phyloP scores from a whole-genome alignment of 2,797 vertebrate species.

The Muscicapa striata region DNA sequence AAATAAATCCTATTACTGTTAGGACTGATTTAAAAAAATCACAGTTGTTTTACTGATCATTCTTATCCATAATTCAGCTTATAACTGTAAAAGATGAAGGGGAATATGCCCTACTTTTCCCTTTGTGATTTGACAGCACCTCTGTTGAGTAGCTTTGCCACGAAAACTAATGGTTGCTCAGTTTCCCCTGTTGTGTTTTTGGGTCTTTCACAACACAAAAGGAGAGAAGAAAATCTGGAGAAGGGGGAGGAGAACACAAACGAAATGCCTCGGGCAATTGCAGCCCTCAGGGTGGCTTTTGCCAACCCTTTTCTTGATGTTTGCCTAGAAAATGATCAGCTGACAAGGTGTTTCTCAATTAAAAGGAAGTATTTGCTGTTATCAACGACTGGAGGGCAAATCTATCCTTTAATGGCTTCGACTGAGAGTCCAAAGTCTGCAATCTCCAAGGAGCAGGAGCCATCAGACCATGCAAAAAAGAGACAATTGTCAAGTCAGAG shows the following conservation, averaged over 20 bases:
- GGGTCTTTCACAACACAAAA: not conserved
- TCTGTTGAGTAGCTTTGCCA: not conserved
- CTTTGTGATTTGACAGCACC: not conserved
- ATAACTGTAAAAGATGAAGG: not conserved
- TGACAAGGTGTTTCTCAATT: not conserved
- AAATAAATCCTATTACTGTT: not conserved
- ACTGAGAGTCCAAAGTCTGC: not conserved
- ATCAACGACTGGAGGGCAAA: not conserved
- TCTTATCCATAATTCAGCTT: slow-evolving; percentile 14
- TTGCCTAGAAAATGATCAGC: not conserved
- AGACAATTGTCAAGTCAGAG: not conserved
- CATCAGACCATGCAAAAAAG: not conserved
- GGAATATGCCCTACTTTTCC: not conserved
- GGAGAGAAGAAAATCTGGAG: not conserved
- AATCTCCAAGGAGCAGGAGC: not conserved
- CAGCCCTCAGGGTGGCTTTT: not conserved
- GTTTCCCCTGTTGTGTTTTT: not conserved
- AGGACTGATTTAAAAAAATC: slow-evolving; percentile 9
- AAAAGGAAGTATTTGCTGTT: not conserved
- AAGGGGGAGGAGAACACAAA: not conserved
- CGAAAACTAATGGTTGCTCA: not conserved
- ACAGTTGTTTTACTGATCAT: not conserved
- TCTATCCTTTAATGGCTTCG: not conserved
- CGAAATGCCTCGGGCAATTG: not conserved
- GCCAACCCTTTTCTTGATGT: not conserved